Conservation (phyloP, 1,140 invertebrate genomes). For the Neodiprion lecontei region DNA sequence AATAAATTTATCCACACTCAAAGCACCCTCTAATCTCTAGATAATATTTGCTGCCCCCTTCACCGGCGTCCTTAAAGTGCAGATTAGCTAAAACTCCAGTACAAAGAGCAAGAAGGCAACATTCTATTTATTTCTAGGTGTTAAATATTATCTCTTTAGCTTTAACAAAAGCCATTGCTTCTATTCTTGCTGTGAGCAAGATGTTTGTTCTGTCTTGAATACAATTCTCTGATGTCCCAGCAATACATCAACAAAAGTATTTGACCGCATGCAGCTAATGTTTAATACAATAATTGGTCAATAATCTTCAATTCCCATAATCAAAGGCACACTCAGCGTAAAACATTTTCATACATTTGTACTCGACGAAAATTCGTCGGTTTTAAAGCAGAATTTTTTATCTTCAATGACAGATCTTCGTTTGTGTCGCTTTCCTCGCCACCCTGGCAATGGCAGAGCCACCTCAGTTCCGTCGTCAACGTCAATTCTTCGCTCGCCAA, state of each 20-base stretch:
- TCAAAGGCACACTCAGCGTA: too few relatives aligned
- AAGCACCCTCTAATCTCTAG: too few relatives aligned
- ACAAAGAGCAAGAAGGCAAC: not conserved
- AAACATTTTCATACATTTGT: too few relatives aligned
- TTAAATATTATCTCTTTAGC: not conserved
- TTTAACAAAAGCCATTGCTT: not conserved
- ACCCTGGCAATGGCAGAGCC: constrained; percentile 7
- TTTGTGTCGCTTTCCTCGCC: not conserved
- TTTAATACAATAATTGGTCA: not conserved
- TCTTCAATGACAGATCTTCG: not conserved
- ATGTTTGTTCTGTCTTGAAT: not conserved
- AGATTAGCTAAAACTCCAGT: not conserved
- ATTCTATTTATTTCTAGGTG: not conserved
- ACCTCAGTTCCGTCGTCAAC: not conserved
- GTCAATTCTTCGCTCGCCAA: constrained; percentile 9
- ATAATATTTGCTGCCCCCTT: too few relatives aligned
- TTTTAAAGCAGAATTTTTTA: not conserved
- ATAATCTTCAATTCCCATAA: not conserved
- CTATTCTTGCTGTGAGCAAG: not conserved
- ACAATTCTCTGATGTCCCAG: not conserved
- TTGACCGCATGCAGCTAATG: too few relatives aligned
- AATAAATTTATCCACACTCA: too few relatives aligned
- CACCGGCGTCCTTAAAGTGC: not conserved
- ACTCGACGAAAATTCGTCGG: too few relatives aligned
- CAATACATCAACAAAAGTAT: not conserved